Evolutionary conservation across 2,797 vertebrate genomes (phyloP).

Genomic region (Phoeniculus purpureus): DNA sequence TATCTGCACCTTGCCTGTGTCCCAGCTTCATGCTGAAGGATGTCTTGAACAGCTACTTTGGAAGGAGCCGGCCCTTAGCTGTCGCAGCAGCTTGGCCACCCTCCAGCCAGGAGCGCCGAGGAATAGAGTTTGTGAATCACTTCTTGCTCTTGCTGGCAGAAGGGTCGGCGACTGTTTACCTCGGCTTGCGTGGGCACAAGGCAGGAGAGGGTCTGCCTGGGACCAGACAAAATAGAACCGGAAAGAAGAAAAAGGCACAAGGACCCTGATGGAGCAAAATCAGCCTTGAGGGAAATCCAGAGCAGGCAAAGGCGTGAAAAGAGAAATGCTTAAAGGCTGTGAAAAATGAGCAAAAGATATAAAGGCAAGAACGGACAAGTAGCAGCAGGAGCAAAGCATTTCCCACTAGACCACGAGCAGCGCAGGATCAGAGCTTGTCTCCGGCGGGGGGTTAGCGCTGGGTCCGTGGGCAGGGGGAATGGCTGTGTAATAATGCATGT

Average conservation of each 20-base stretch:
- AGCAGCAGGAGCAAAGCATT: conserved; percentile 56
- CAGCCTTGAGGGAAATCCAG: conserved; percentile 63
- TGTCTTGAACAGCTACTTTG: background rate
- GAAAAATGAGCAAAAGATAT: conserved; percentile 58
- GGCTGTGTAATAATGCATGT: background rate
- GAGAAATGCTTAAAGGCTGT: conserved; percentile 60
- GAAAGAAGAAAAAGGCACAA: background rate
- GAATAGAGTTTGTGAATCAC: background rate
- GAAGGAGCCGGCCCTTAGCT: background rate
- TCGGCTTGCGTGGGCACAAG: background rate
- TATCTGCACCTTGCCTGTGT: background rate
- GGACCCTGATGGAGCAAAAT: conserved; percentile 23
- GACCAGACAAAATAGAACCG: background rate
- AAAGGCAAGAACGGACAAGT: conserved; percentile 62
- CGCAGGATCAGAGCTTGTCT: conserved; percentile 1
- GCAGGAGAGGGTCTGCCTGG: background rate
- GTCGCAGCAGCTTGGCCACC: background rate
- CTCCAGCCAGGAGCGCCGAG: background rate
- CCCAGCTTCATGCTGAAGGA: background rate
- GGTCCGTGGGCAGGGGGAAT: background rate
- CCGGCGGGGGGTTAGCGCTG: background rate
- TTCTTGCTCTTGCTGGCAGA: conserved; percentile 3
- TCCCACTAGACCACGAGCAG: conserved; percentile 25
- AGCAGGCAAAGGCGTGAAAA: conserved; percentile 66
- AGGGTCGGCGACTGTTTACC: conserved; percentile 6